Base-by-base conservation (phyloP, 2,888 invertebrate genomes). In the Neelides folsomi region DNA sequence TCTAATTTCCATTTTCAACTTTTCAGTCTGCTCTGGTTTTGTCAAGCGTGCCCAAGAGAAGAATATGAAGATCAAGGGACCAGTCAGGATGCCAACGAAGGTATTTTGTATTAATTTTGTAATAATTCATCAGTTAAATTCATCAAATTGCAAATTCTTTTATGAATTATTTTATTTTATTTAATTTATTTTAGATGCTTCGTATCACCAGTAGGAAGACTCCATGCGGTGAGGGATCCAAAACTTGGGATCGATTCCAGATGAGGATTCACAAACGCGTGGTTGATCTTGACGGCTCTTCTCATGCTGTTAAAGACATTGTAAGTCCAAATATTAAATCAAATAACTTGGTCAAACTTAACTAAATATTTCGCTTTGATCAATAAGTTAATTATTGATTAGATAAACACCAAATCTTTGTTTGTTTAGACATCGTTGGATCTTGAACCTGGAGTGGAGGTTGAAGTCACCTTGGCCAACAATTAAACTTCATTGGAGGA, bases 211-310 rank as follows among this genome's bases (percentile, higher is more conserved):
- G 98, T 54, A 82, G 98, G 66, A 99, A 98, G 74, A 98, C 98
- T 19, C 98, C 98, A 68, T 98, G 98, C 71, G 98, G 98, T 78
- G 98, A 98, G 74, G 98, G 98, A 75, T 97, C 97, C 62, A 98
- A 98, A 75, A 98, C 98, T 45, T 98, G 98, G 98, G 97, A 98
- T 77, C 79, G 94, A 57, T 90, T 84, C 75, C 84, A 86, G 77
- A 97, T 99, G 95, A 78, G 97, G 63, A 95, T 98, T 68, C 97
- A 98, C 77, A 98, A 98, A 75, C 78, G 98, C 61, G 89, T 98
- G 59, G 97, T 99, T 65, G 98, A 99, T 73, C 80, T 99, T 60
- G 93, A 95, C 75, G 93, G 93, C 1, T 92, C 97, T 16, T 93
- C 94, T 6, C 97, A 98, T 76, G 94, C 95, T 67, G 95, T 98